These are phyloP conservation scores for Apoda limacodes DNA, from an alignment of 2,888 invertebrate genomes.

Conservation along the genomic window DNA sequence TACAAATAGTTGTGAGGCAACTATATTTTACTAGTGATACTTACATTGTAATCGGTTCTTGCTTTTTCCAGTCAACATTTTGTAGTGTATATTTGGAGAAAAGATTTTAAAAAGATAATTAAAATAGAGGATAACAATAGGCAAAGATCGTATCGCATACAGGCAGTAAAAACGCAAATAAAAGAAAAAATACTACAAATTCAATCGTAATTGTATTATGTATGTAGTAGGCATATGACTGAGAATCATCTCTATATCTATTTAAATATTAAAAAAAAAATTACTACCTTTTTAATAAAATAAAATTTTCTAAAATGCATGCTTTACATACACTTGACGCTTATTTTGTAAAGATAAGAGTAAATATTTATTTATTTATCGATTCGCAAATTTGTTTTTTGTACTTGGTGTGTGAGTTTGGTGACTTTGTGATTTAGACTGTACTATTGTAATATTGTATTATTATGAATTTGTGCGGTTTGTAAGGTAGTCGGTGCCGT, in stretches of 20 bases:
- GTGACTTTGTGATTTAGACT: constrained; percentile 29
- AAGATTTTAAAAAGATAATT: too few species aligned
- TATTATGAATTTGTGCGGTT: constrained; percentile 28
- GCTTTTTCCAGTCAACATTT: constrained; percentile 30
- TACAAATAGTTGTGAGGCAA: constrained; percentile 9
- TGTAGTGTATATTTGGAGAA: constrained; percentile 23
- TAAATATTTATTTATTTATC: constrained; percentile 49
- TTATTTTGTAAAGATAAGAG: constrained; percentile 30
- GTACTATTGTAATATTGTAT: constrained; percentile 22
- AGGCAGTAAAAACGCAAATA: too few species aligned
- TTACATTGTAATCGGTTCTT: constrained; percentile 26
- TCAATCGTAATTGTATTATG: too few species aligned
- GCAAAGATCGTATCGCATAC: too few species aligned
- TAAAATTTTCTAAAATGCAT: too few species aligned
- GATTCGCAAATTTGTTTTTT: too few species aligned
- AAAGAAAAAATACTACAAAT: too few species aligned
- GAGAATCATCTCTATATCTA: too few species aligned
- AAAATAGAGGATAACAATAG: too few species aligned
- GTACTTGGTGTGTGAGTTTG: constrained; percentile 36
- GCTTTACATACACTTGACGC: constrained; percentile 24
- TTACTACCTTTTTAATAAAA: too few species aligned
- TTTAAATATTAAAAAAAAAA: too few species aligned
- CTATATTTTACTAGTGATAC: constrained; percentile 10
- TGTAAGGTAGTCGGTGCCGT: constrained; percentile 36
- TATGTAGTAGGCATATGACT: too few species aligned